Evolutionary conservation across 2,888 invertebrate species (phyloP), one percentile per base, ranked within the genome.

Genomic region (Drosophila nr. medialis): DNA sequence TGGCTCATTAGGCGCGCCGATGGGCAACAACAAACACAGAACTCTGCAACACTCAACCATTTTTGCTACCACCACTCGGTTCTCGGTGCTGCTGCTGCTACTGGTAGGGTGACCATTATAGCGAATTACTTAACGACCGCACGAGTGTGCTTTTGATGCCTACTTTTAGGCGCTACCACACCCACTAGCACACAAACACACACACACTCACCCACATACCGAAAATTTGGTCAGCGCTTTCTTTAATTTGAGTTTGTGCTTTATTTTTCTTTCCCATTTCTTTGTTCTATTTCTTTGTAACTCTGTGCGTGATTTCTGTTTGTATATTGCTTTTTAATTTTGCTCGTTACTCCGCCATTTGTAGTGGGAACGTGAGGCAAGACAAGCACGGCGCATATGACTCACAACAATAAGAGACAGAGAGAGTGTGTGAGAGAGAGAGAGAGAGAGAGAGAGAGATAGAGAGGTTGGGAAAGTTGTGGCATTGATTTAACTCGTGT

Each of bases 251-350:
- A 86, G 79, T 79, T 75, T 71, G 38, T 15, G 38, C 53, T 58
- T 53, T 55, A 53, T 45, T 67, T 38, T 49, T 13, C 32, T 36
- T 27, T 11, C 29, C 21, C 42, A 56, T 15, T 42, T 55, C 48
- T 11, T 38, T 34, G 21, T 36, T 18, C 36, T 27, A 34, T 13
- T 73, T 42, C 36, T 49, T 60, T 58, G 42, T 56, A 56, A 29
- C 62, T 54, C 61, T 81, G 82, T 84, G 85, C 82, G 85, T 85
- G 88, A 89, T 89, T 84, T 82, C 72, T 87, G 80, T 87, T 85
- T 81, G 77, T 87, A 81, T 87, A 85, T 85, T 89, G 89, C 89
- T 89, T 85, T 85, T 89, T 85, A 87, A 85, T 85, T 85, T 80
- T 75, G 74, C 84, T 89, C 84, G 84, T 84, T 84, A 84, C 87